Base-by-base conservation (phyloP, 2,113 vertebrate species). In the Varanus komodoensis region DNA sequence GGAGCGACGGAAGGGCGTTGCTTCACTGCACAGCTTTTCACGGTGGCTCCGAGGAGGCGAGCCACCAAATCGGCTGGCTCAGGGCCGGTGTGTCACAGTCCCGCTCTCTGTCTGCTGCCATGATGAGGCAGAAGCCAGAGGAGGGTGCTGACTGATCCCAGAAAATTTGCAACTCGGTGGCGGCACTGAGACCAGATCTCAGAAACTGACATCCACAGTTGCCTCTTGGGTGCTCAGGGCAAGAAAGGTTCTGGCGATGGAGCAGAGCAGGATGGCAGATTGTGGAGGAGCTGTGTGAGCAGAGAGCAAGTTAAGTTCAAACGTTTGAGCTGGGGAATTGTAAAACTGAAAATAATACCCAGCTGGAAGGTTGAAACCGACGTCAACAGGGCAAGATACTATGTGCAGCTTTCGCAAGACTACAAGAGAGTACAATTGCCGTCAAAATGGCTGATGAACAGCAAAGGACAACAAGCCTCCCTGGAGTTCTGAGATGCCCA, bases 391-490 rank as follows among this genome's bases (percentile, higher is more conserved):
- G 91, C 0, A 95, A 93, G 71, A 94, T 88, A 80, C 32, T 87
- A 4, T 91, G 93, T 73, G 87, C 95, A 25, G 87, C 94, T 44
- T 67, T 95, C 4, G 95, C 92, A 50, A 92, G 34, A 32, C 3
- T 86, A 0, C 73, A 96, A 8, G 95, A 94, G 12, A 86, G 96
- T 68, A 91, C 75, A 93, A 94, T 71, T 92, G 95, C 81, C 75
- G 96, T 86, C 95, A 97, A 91, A 88, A 82, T 77, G 23, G 82
- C 23, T 75, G 68, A 52, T 88, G 98, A 68, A 98, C 97, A 21
- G 97, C 97, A 68, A 96, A 97, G 90, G 97, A 98, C 90, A 97
- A 97, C n/a, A 97, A 97, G 86, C 94, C 96, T 50, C 97, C 97
- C 79, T 92, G 95, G 57, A 95, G 94, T 83, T 96, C 97, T 1